Evolutionary conservation across 1,140 invertebrate species (phyloP), one percentile per base, ranked within the genome.

Genomic region (Megalonaias nervosa): DNA sequence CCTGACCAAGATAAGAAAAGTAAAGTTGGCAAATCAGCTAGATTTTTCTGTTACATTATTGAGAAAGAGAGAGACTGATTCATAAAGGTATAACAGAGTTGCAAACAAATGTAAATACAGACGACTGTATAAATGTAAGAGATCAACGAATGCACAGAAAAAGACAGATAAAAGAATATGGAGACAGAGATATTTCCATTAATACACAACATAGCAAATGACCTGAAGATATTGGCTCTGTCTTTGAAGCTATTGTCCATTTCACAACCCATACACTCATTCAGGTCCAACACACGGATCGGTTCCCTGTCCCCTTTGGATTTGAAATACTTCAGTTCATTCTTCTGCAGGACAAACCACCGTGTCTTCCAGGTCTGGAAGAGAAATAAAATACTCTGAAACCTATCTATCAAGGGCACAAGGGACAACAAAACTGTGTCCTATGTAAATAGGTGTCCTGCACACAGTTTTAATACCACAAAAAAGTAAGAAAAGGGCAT

Each of bases 311-410:
- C 82, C 57, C 74, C 78, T 31, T 84, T 83, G 23, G 82, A 76
- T 57, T 87, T 87, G 69, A 75, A 89, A 77, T 89, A 89, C 72
- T 82, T 86, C 60, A 89, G 74, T 61, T 87, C 84, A 77, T 86
- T 84, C 21, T 81, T 82, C 67, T 84, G 81, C 2, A 89, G 81
- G 0, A 87, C 84, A 81, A 87, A 89, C 85, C 86, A 89, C 19
- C 88, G 73, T 12, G 80, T 82, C 59, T 83, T 82, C 88, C 88
- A 89, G 12, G 80, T 88, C 80, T 85, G 73, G 38, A 5, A 11
- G 6, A 48, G 0, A 48, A 48, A 48, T 11, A 48, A 48, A 48
- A 48, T 48, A 48, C 0, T 9, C 0, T 48, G 38, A 48, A 11
- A 48, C 38, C 38, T 5, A 48, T 11, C 38, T 48, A 48, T 48